Evolutionary conservation across 2,797 vertebrate species (phyloP).

Genomic region (Pipistrellus kuhlii): DNA sequence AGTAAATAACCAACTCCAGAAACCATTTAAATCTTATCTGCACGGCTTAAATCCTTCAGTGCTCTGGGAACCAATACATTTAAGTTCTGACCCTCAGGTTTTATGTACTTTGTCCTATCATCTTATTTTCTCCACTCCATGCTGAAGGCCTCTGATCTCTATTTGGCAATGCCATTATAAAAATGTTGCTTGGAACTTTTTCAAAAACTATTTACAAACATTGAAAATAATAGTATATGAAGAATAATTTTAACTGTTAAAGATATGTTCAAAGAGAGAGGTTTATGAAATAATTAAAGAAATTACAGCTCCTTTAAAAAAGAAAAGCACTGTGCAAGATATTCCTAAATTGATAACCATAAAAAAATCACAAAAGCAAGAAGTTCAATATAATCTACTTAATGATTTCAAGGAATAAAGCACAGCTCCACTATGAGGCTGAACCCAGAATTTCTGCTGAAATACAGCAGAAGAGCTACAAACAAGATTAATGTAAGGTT

Average conservation of each 20-base stretch:
- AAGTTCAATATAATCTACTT: neutral
- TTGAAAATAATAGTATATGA: neutral
- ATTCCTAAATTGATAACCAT: neutral
- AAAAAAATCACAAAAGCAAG: neutral
- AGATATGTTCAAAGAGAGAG: neutral
- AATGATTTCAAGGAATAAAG: slow-evolving; percentile 15
- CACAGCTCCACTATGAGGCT: neutral
- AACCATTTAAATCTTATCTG: slow-evolving; percentile 74
- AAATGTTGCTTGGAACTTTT: slow-evolving; percentile 33
- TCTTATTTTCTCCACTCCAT: slow-evolving; percentile 45
- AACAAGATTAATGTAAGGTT: neutral
- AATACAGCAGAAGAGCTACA: neutral
- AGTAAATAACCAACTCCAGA: slow-evolving; percentile 79
- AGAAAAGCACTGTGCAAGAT: neutral
- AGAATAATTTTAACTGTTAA: slow-evolving; percentile 32
- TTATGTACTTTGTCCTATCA: neutral
- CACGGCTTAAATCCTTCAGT: slow-evolving; percentile 57
- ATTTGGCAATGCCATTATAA: slow-evolving; percentile 3
- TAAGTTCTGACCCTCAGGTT: slow-evolving; percentile 27
- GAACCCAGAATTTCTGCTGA: neutral
- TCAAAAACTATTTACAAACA: slow-evolving; percentile 3
- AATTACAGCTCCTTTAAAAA: neutral
- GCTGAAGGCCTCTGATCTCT: slow-evolving; percentile 52
- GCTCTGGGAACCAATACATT: slow-evolving; percentile 69
- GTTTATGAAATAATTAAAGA: neutral